Conservation (phyloP, 2,113 vertebrate genomes). For the Cyprinodon brontotheroides region DNA sequence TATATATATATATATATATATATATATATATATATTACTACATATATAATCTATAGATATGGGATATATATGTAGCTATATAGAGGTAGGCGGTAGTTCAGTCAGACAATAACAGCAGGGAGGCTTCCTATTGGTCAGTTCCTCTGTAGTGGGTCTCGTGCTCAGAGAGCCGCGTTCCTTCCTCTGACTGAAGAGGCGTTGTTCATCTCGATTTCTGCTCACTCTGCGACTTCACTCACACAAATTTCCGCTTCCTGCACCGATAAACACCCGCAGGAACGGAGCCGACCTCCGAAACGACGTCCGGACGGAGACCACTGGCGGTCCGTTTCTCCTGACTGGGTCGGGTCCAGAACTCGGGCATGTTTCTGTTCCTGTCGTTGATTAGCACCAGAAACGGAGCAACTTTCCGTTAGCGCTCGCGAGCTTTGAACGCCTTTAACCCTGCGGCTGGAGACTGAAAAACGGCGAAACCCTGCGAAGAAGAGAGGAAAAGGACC, state of each 20-base stretch:
- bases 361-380: conserved; percentile 31
- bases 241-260: conserved; percentile 82
- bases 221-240: conserved; percentile 52
- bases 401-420: conserved; percentile 27
- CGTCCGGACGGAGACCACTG: not conserved
- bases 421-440: conserved; percentile 18
- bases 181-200: conserved; percentile 70
- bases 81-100: not conserved
- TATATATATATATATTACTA: too few species aligned
- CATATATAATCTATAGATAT: not conserved
- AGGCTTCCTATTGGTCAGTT: conserved; percentile 14
- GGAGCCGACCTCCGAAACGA: conserved; percentile 19
- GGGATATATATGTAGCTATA: not conserved
- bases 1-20: too few species aligned
- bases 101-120: not conserved
- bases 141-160: not conserved
- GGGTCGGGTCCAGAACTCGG: conserved; percentile 1
- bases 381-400: conserved; percentile 16
- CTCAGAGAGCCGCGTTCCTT: conserved; percentile 13
- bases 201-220: conserved; percentile 47
- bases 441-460: conserved; percentile 10
- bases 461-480: not conserved
- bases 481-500: not conserved
- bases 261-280: conserved; percentile 49
- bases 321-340: not conserved